phyloP scores from a whole-genome alignment of 2,888 invertebrate genomes.

The Cheilosia pagana region DNA sequence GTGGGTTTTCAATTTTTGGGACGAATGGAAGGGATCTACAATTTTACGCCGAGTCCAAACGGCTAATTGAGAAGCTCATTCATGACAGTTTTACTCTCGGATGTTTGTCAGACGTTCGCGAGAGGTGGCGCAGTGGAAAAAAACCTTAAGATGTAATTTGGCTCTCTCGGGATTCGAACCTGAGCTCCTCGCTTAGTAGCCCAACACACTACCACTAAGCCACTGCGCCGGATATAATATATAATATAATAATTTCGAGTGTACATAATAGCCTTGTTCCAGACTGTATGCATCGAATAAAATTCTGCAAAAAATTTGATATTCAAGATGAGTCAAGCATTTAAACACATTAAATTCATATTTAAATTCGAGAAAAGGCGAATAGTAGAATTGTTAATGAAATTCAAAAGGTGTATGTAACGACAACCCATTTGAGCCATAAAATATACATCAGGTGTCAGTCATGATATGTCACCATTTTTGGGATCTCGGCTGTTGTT shows the following conservation, averaged over 20 bases:
- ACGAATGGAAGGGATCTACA: too few species aligned
- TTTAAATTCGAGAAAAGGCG: conserved; percentile 70
- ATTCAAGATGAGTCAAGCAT: conserved; percentile 66
- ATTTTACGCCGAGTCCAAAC: too few species aligned
- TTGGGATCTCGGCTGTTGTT: conserved; percentile 50
- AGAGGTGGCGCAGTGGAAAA: too few species aligned
- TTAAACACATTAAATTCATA: conserved; percentile 71
- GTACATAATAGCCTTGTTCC: not conserved
- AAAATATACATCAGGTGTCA: conserved; percentile 75
- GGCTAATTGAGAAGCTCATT: too few species aligned
- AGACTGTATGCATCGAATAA: conserved; percentile 8
- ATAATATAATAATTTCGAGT: not conserved
- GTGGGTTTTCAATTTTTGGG: too few species aligned
- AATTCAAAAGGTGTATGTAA: conserved; percentile 72
- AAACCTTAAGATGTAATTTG: too few species aligned
- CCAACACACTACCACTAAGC: too few species aligned
- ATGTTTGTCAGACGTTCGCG: too few species aligned
- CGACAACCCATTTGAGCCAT: conserved; percentile 72
- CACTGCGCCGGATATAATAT: too few species aligned
- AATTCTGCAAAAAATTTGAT: conserved; percentile 53
- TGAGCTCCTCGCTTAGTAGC: too few species aligned
- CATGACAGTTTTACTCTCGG: too few species aligned
- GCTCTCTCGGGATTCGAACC: too few species aligned
- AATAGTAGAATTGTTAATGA: conserved; percentile 57
- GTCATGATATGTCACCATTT: conserved; percentile 70